phyloP scores from a whole-genome alignment of 2,888 invertebrate species.

The Lordiphosa fenestrarum region DNA sequence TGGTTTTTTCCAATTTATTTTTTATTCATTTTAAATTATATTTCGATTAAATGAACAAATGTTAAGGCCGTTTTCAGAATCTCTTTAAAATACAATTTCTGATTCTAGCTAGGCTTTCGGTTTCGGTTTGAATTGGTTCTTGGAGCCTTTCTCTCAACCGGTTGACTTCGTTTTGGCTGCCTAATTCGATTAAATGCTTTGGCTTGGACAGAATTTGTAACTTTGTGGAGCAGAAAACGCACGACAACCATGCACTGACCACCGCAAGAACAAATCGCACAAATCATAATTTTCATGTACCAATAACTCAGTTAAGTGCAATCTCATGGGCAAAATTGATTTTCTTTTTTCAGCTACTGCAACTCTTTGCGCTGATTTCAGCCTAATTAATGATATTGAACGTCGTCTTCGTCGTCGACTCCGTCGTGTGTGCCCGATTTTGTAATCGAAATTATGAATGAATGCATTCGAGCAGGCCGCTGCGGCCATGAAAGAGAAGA shows the following conservation, averaged over 20 bases:
- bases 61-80: no score
- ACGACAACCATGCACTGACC: constrained; percentile 47
- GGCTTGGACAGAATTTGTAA: constrained; percentile 48
- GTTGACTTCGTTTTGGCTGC: constrained; percentile 66
- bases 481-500: constrained; percentile 17
- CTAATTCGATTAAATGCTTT: constrained; percentile 60
- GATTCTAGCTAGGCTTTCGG: constrained; percentile 8
- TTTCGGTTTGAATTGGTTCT: constrained; percentile 5
- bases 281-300: constrained; percentile 71
- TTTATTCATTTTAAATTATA: no score
- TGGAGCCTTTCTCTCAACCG: constrained; percentile 26
- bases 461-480: constrained; percentile 17
- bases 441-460: constrained; percentile 69
- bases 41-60: no score
- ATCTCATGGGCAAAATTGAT: constrained; percentile 69
- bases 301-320: constrained; percentile 66
- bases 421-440: constrained; percentile 55
- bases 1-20: no score
- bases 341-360: constrained; percentile 30
- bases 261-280: constrained; percentile 41
- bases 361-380: constrained; percentile 55
- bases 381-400: constrained; percentile 68
- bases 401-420: constrained; percentile 26
- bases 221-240: constrained; percentile 71
- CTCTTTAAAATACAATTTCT: constrained; percentile 5